A percentile compares a stretch with the other conserved stretches of the same genome.
Evolutionary conservation across 1,140 invertebrate genomes (phyloP).

Genomic region (Drosophila watanabei): DNA sequence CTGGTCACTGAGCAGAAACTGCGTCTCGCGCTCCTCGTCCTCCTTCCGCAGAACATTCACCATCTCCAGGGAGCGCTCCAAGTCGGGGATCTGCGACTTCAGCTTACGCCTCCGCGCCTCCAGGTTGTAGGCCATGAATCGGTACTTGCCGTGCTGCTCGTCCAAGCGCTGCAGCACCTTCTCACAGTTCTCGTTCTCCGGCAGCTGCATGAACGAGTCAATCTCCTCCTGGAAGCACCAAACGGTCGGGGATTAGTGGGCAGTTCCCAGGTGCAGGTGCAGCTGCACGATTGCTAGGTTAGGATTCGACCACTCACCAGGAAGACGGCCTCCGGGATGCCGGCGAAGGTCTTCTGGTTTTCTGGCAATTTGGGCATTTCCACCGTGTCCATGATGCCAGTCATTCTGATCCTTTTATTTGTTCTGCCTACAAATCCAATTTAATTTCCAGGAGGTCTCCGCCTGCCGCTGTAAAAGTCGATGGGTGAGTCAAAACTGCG

Average conservation of each 20-base stretch:
- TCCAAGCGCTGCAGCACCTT: constrained; percentile 94
- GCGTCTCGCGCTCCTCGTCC: constrained; percentile 94
- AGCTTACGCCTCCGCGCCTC: constrained; percentile 93
- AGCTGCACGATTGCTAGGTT: constrained; percentile 54
- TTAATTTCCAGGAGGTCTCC: constrained; percentile 72
- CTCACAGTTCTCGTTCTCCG: constrained; percentile 93
- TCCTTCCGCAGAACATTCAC: constrained; percentile 94
- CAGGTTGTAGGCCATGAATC: constrained; percentile 98
- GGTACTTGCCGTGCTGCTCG: constrained; percentile 97
- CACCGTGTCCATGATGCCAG: constrained; percentile 80
- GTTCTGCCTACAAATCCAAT: constrained; percentile 53
- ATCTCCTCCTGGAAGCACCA: constrained; percentile 94
- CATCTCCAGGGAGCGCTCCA: constrained; percentile 96
- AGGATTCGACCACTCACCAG: constrained; percentile 88
- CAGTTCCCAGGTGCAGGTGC: constrained; percentile 46
- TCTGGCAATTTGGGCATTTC: constrained; percentile 86
- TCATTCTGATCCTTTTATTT: constrained; percentile 65
- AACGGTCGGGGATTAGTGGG: constrained; percentile 70
- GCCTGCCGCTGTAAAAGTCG: constrained; percentile 45
- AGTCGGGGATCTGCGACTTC: constrained; percentile 96
- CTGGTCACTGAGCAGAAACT: constrained; percentile 98
- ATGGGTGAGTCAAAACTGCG: constrained; percentile 48
- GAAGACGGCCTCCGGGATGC: constrained; percentile 93
- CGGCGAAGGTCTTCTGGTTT: constrained; percentile 91
- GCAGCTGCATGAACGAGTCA: constrained; percentile 94